Evolutionary conservation across 2,113 vertebrate species (phyloP).

Genomic region (Lophotis ruficrista): DNA sequence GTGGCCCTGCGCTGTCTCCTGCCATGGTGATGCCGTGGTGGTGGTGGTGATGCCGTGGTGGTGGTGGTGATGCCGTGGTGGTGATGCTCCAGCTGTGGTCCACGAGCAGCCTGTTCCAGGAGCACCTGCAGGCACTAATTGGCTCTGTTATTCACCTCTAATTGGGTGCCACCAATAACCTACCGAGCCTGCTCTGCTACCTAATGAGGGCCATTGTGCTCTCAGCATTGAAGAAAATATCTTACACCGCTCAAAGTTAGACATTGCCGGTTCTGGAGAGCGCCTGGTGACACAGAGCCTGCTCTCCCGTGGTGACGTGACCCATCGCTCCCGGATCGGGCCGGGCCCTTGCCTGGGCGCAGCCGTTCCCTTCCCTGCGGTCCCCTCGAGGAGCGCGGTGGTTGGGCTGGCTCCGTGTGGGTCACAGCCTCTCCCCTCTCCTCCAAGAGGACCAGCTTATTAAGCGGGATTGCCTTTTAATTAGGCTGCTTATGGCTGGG

Average conservation of each 20-base stretch:
- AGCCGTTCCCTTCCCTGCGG: not conserved
- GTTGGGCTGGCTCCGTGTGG: not conserved
- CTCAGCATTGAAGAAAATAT: not conserved
- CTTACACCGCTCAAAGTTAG: not conserved
- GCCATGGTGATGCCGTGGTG: not conserved
- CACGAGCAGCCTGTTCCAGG: not conserved
- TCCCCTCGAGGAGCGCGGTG: rapidly evolving
- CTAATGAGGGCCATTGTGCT: not conserved
- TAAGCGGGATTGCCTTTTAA: not conserved
- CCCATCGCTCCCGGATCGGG: not conserved
- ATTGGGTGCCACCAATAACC: conserved; percentile 12
- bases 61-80: too few relatives aligned
- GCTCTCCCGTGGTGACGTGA: not conserved
- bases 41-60: not conserved
- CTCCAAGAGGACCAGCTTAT: not conserved
- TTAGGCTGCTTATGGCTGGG: not conserved
- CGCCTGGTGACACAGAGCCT: rapidly evolving
- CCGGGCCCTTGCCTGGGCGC: not conserved
- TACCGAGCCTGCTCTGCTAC: not conserved
- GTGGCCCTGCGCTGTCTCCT: rapidly evolving
- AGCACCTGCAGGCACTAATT: not conserved
- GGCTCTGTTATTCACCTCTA: not conserved
- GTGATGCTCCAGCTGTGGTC: not conserved
- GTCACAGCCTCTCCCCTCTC: not conserved
- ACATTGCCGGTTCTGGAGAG: not conserved